Percentiles rank a stretch among this genome's conserved stretches.
Evolutionary conservation across 1,140 invertebrate genomes (phyloP).

Genomic region (Bicyclus anynana): DNA sequence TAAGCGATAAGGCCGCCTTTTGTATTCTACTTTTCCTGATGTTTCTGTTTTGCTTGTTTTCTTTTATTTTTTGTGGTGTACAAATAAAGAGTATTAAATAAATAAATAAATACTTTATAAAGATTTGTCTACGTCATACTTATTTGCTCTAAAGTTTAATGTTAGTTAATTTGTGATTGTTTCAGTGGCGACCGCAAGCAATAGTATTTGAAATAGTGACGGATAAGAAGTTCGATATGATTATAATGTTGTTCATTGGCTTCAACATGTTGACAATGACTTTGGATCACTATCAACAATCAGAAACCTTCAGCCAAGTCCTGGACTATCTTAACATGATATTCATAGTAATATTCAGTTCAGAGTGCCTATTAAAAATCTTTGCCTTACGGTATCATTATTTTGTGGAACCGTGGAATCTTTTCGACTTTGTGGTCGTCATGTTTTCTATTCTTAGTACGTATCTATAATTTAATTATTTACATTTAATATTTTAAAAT

Average conservation of each 20-base stretch:
- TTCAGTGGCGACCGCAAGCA: conserved; percentile 95
- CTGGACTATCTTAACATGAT: conserved; percentile 96
- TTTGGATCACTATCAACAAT: conserved; percentile 96
- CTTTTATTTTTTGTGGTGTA: too few species aligned
- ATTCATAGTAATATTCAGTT: conserved; percentile 98
- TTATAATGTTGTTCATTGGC: conserved; percentile 99
- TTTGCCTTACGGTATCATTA: conserved; percentile 98
- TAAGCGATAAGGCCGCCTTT: too few species aligned
- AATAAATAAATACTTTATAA: too few species aligned
- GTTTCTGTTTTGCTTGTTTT: too few species aligned
- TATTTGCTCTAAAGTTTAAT: too few species aligned
- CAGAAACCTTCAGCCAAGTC: conserved; percentile 87
- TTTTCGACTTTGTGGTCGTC: conserved; percentile 99
- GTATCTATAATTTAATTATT: conserved; percentile 38
- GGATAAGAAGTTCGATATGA: conserved; percentile 99
- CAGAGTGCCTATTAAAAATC: conserved; percentile 98
- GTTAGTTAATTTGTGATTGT: conserved; percentile 44
- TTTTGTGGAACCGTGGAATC: conserved; percentile 99
- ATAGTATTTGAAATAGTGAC: conserved; percentile 98
- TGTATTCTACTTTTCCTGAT: too few species aligned
- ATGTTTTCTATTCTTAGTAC: conserved; percentile 98
- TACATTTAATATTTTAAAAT: not conserved
- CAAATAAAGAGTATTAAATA: too few species aligned
- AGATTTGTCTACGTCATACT: too few species aligned
- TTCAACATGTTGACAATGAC: conserved; percentile 99